Base-by-base conservation (phyloP, 2,888 invertebrate genomes). In the Scelioninae gen. 1 region DNA sequence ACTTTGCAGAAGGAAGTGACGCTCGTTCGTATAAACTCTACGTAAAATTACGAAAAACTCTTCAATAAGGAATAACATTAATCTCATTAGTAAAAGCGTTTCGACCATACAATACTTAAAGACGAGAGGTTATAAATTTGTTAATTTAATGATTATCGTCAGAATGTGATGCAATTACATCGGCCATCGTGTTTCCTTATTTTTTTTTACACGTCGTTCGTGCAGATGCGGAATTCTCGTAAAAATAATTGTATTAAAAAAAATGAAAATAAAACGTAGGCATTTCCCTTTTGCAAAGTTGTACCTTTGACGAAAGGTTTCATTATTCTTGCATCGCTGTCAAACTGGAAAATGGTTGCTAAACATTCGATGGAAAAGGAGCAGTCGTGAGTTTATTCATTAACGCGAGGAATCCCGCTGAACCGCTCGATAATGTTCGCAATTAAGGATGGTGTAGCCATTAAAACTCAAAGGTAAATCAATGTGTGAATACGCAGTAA, bases 381-480 rank as follows among this genome's bases (percentile, higher is more conserved):
- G 78, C 78, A 74, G 82, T 79, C 85, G 68, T 60, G 76, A 80
- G 86, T 86, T 84, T 85, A 84, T 88, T 87, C 86, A 85, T 87
- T 87, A 85, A 87, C 85, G 82, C 82, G 85, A 79, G 86, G 85
- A 87, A 86, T 86, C 85, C 80, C 82, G 72, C 63, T 83, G 85
- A 87, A 85, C 83, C 82, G 86, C 87, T 88, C 87, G 86, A 88
- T 88, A 88, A 88, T 88, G 87, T 81, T 85, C 71, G 87, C 87
- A 87, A 88, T 88, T 88, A 87, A 86, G 80, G 76, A 84, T 76
- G 72, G 82, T 56, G 72, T 74, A 62, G 80, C 83, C 82, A 82
- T 85, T 84, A 83, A 85, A 85, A 83, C 85, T 83, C 85, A 82
- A 85, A 84, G 82, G 77, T 82, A 84, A 86, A 84, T 85, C 82